These are phyloP conservation scores for Machimus atricapillus DNA, from an alignment of 2,888 invertebrate genomes.

Conservation along the genomic window DNA sequence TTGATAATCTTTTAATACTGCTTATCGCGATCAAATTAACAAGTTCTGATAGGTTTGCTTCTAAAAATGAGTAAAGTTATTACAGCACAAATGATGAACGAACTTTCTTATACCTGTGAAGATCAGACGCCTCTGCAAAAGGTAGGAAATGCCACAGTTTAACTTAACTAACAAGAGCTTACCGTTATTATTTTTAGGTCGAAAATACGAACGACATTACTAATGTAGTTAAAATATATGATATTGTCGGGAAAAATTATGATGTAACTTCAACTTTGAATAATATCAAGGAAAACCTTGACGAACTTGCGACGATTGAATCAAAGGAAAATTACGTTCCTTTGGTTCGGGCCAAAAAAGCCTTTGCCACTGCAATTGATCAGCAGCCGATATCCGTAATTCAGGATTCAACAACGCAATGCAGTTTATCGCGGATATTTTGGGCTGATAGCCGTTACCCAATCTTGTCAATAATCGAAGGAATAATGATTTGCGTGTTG, in stretches of 20 bases:
- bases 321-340: conserved; percentile 40
- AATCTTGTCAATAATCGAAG: background rate
- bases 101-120: background rate
- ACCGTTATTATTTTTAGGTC: background rate
- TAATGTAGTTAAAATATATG: background rate
- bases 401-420: background rate
- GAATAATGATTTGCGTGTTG: background rate
- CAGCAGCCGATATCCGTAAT: background rate
- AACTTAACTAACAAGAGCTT: background rate
- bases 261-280: background rate
- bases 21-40: background rate
- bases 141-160: background rate
- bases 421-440: too few relatives aligned
- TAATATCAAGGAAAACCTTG: background rate
- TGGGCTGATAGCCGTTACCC: too few relatives aligned
- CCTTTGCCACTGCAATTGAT: background rate
- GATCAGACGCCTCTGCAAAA: background rate
- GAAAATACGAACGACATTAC: background rate
- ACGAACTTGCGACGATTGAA: conserved; percentile 19
- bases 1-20: background rate
- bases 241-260: background rate
- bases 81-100: background rate
- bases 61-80: background rate
- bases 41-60: background rate
- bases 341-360: conserved; percentile 1